These are phyloP conservation scores for Saturnia japonica DNA, from an alignment of 2,888 invertebrate species.

Conservation along the genomic window DNA sequence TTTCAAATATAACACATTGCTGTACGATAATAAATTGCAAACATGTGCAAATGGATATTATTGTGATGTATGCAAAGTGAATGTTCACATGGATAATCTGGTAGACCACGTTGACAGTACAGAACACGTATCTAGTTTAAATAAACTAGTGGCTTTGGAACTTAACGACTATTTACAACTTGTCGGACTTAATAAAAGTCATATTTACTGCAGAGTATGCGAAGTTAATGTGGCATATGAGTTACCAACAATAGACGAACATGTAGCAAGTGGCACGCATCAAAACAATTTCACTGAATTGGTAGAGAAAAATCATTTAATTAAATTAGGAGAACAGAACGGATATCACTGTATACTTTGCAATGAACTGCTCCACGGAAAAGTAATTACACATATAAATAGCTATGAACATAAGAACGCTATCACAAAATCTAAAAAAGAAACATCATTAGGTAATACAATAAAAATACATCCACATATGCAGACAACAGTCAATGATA, in stretches of 20 bases:
- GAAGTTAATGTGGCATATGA: neutral
- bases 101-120: neutral
- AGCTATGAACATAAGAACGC: neutral
- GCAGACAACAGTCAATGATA: neutral
- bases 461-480: neutral
- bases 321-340: neutral
- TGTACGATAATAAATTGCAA: slow-evolving; percentile 26
- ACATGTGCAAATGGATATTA: slow-evolving; percentile 13
- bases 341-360: neutral
- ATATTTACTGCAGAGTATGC: neutral
- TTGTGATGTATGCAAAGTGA: slow-evolving; percentile 1
- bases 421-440: no score
- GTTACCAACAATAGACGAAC: neutral
- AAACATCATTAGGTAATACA: neutral
- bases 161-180: neutral
- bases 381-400: neutral
- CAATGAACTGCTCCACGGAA: neutral
- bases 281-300: neutral
- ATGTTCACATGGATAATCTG: neutral
- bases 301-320: neutral
- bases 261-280: neutral
- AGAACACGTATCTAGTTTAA: neutral
- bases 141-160: neutral
- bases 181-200: neutral
- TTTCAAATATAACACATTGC: neutral